These are phyloP conservation scores for Sebastes fasciatus DNA, from an alignment of 2,113 vertebrate species.

Conservation along the genomic window DNA sequence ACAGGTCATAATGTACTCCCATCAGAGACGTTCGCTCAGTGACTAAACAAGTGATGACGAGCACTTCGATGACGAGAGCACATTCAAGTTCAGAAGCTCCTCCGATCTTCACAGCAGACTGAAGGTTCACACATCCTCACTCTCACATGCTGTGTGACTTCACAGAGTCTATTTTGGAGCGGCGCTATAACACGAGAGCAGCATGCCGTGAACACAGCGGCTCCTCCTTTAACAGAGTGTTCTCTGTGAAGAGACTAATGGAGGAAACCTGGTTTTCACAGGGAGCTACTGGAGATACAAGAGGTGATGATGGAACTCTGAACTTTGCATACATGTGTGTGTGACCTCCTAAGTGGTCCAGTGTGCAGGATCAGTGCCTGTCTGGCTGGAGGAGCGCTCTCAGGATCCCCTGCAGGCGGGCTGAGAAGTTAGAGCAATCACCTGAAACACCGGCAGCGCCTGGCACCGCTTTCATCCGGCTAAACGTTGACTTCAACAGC, in stretches of 20 bases:
- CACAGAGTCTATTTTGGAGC: slow-evolving; percentile 69
- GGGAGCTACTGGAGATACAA: not conserved
- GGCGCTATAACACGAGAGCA: slow-evolving; percentile 21
- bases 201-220: slow-evolving; percentile 14
- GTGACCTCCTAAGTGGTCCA: slow-evolving; percentile 4
- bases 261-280: not conserved
- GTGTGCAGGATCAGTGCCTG: not conserved
- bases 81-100: slow-evolving; percentile 34
- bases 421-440: slow-evolving; percentile 30
- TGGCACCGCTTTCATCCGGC: slow-evolving; percentile 8
- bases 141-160: slow-evolving; percentile 60
- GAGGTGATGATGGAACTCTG: slow-evolving; percentile 1
- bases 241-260: not conserved
- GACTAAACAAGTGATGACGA: slow-evolving; percentile 16
- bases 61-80: slow-evolving; percentile 1
- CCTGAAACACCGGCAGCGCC: slow-evolving; percentile 4
- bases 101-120: slow-evolving; percentile 35
- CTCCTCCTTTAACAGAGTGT: slow-evolving; percentile 4
- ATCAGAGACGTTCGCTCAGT: slow-evolving; percentile 2
- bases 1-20: not conserved
- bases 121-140: slow-evolving; percentile 56
- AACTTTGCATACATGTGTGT: slow-evolving; percentile 8
- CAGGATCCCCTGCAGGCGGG: slow-evolving; percentile 12
- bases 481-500: slow-evolving; percentile 14
- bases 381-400: slow-evolving; percentile 1